Base-by-base conservation (phyloP, 2,113 vertebrate species). In the Heterotilapia buettikoferi region DNA sequence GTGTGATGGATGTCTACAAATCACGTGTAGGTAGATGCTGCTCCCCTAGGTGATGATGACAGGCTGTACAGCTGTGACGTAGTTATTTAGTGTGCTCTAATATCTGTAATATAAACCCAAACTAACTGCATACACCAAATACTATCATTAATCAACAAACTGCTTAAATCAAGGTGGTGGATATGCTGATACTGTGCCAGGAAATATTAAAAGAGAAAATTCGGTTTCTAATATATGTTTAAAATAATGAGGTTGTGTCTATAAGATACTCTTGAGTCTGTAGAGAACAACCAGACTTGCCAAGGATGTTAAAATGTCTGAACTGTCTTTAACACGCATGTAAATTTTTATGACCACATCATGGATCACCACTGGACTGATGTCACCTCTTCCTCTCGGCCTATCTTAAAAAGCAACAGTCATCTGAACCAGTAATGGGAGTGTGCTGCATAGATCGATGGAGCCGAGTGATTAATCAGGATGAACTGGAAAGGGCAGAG, bases 371-470 rank as follows among this genome's bases (percentile, higher is more conserved):
- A 11, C 52, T 14, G n/a, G 80, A 86, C 24, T 91, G 90, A 89
- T 88, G 89, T 92, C 92, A 88, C 87, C 84, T 80, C 61, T 80
- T 81, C 52, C 86, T 43, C 54, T 76, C 29, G 24, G 84, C 29
- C 50, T 24, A 16, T 40, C 50, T 80, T 78, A 57, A 90, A 90
- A 71, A 84, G 84, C 85, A 88, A 82, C 88, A 66, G 91, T 90
- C 88, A 90, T 90, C 85, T 56, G 31, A 52, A 87, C 80, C 88
- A 33, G 91, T 71, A 86, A 89, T 81, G 84, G 87, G 88, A 86
- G 90, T 81, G 88, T 47, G 83, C 91, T 36, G 84, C 87, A 88
- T 84, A 82, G 93, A 94, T 91, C 86, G 45, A 92, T 89, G 87
- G 9, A 33, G 71, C 80, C 19, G 2, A 1, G 57, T 59, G 85